Base-by-base conservation (phyloP, 2,888 invertebrate genomes). In the Acleris holmiana region DNA sequence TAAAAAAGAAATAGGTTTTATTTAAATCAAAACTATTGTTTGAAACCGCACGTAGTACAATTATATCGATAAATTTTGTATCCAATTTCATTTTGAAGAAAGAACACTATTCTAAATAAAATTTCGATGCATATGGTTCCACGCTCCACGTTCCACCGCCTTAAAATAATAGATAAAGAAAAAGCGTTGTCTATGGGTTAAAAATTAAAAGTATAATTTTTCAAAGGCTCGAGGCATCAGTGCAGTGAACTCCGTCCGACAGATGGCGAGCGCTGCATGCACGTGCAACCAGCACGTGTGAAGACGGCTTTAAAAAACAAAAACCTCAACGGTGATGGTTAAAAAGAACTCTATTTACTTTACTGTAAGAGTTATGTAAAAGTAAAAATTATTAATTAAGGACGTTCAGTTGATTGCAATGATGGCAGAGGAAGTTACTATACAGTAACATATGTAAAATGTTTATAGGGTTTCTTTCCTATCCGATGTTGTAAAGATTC, bases 261-360 rank as follows among this genome's bases (percentile, higher is more conserved):
- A 65, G 65, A 65, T 65, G 65, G 54, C 49, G 35, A 46, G 50
- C 60, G 60, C 44, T 6, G 17, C 54, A 49, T 65, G 55, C 65
- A 65, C 65, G 65, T 65, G 65, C 65, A 65, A 21, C 15, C 59
- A 65, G 60, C 65, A 65, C 65, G 65, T 65, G 65, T 55, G 49
- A 59, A 53, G 29, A 49, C 54, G 48, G 46, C 47, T 21, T 47
- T 54, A 54, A 64, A 53, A 65, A 65, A 60, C 35, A 55, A 65
- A 65, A 25, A 55, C 41, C 35, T 29, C 41, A 6, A 49, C 13
- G 51, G 19, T 19, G 19, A 13, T 21, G 23, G 10, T n/a, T 49
- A 44, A 48, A 48, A 54, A 29, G 17, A 18, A 35, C 60, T 23
- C 48, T 60, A 55, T 23, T 17, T 35, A 1, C 29, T 21, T 49